Evolutionary conservation across 2,113 vertebrate genomes (phyloP).

Genomic region (Dolichallabes microphthalmus): DNA sequence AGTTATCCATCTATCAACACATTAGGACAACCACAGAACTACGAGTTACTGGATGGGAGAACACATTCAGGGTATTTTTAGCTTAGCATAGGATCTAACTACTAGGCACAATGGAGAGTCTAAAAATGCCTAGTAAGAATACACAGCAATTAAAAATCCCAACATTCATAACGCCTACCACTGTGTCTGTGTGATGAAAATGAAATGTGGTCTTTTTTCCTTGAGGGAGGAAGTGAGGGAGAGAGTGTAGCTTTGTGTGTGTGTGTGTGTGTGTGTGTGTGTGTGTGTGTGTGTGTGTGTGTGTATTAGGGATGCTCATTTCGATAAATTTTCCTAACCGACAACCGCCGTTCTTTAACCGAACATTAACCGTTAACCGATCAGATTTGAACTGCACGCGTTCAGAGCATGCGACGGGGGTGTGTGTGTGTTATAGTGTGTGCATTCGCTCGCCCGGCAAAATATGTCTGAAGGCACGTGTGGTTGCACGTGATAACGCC

Average conservation of each 20-base stretch:
- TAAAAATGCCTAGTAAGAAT: neutral
- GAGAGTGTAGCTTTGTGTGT: neutral
- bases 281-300: too few relatives aligned
- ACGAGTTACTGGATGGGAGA: neutral
- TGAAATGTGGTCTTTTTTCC: neutral
- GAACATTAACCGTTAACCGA: too few relatives aligned
- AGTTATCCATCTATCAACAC: neutral
- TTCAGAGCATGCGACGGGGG: too few relatives aligned
- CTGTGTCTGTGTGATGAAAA: neutral
- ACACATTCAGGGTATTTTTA: neutral
- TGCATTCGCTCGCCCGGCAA: too few relatives aligned
- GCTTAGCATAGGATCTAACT: neutral
- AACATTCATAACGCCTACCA: neutral
- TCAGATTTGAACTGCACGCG: too few relatives aligned
- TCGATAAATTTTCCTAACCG: too few relatives aligned
- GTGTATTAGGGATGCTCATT: too few relatives aligned
- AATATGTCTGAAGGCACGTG: too few relatives aligned
- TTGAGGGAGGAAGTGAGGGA: neutral
- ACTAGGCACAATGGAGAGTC: neutral
- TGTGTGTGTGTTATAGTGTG: too few relatives aligned
- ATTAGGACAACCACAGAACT: neutral
- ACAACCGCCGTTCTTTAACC: too few relatives aligned
- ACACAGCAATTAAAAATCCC: neutral
- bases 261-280: too few relatives aligned
- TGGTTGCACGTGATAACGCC: too few relatives aligned